Evolutionary conservation across 2,888 invertebrate species (phyloP).

Genomic region (Hemicrepidius hirtus): DNA sequence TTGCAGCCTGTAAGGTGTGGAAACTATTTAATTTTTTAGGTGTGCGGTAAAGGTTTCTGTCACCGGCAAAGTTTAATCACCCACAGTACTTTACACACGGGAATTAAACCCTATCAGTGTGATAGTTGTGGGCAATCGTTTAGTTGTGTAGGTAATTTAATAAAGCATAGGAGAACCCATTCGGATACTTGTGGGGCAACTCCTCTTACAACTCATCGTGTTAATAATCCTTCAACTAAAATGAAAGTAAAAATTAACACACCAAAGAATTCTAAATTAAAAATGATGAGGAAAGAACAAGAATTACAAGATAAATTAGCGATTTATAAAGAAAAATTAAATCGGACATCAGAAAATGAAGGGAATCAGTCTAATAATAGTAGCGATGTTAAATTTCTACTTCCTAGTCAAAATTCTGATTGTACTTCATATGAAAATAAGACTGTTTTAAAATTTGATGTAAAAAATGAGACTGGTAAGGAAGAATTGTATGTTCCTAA

Average conservation of each 20-base stretch:
- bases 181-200: conserved; percentile 71
- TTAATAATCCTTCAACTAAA: conserved; percentile 64
- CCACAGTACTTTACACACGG: conserved; percentile 72
- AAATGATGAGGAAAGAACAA: conserved; percentile 51
- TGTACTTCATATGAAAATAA: no score
- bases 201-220: conserved; percentile 64
- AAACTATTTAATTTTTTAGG: conserved; percentile 63
- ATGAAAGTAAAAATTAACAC: conserved; percentile 66
- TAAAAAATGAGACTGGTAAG: neutral
- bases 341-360: neutral
- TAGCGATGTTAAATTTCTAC: neutral
- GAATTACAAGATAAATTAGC: conserved; percentile 57
- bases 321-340: conserved; percentile 41
- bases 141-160: conserved; percentile 72
- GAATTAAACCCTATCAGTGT: conserved; percentile 73
- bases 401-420: no score
- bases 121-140: conserved; percentile 72
- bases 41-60: conserved; percentile 72
- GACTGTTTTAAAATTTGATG: neutral
- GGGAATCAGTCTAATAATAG: neutral
- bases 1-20: no score
- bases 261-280: conserved; percentile 62
- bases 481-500: neutral
- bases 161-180: conserved; percentile 72
- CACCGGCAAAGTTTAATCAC: conserved; percentile 73